Percentiles rank a stretch among this genome's conserved stretches.
These are phyloP conservation scores for Cyphomyrmex costatus DNA, from an alignment of 1,140 invertebrate species.

Conservation along the genomic window DNA sequence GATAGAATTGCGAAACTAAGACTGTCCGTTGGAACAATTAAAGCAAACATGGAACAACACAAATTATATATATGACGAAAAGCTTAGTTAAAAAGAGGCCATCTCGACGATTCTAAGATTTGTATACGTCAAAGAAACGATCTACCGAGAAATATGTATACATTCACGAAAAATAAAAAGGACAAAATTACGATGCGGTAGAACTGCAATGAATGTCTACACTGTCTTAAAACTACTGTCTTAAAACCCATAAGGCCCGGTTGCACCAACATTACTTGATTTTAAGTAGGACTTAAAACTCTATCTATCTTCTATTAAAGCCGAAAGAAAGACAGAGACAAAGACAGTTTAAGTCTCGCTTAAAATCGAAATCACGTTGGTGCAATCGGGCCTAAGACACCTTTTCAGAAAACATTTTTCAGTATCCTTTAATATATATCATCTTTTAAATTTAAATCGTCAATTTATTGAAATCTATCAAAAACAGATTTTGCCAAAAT, in stretches of 20 bases:
- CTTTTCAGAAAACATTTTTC: neutral
- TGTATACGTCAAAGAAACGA: conserved; percentile 22
- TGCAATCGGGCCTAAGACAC: too few relatives aligned
- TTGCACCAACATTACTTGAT: too few relatives aligned
- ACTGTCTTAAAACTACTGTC: too few relatives aligned
- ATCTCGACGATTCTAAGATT: conserved; percentile 40
- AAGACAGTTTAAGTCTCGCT: too few relatives aligned
- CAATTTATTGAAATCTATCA: neutral
- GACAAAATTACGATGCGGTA: conserved; percentile 35
- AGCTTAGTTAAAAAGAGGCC: neutral
- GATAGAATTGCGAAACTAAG: conserved; percentile 34
- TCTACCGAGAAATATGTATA: conserved; percentile 46
- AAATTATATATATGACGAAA: conserved; percentile 19
- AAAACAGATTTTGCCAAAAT: neutral
- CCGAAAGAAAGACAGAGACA: too few relatives aligned
- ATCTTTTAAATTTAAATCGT: too few relatives aligned
- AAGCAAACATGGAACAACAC: neutral
- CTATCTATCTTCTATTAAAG: too few relatives aligned
- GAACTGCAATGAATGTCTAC: conserved; percentile 1
- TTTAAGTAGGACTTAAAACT: too few relatives aligned
- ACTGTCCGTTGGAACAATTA: too few relatives aligned
- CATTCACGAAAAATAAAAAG: conserved; percentile 44
- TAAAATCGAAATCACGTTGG: too few relatives aligned
- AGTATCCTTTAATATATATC: neutral
- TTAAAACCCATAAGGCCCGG: neutral